Evolutionary conservation across 1,140 invertebrate species (phyloP).

Genomic region (Calosoma granatense): DNA sequence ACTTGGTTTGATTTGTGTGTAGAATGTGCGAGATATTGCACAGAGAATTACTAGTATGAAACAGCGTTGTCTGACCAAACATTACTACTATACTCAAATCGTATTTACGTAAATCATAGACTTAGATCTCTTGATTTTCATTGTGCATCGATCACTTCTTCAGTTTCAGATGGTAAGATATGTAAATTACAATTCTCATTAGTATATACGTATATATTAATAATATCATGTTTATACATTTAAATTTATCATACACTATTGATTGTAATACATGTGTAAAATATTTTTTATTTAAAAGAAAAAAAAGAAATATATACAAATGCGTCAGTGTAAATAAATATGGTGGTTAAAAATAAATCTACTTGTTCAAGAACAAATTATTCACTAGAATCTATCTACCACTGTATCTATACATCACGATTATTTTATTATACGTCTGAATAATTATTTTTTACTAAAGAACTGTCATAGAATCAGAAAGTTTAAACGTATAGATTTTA

Average conservation of each 20-base stretch:
- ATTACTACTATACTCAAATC: neutral
- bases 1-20: neutral
- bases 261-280: conserved; percentile 1
- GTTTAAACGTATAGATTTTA: too few relatives aligned
- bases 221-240: neutral
- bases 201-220: too few relatives aligned
- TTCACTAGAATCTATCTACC: too few relatives aligned
- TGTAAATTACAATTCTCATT: neutral
- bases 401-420: too few relatives aligned
- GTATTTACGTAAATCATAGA: too few relatives aligned
- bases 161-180: neutral
- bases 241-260: conserved; percentile 1
- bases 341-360: neutral
- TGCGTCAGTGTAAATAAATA: conserved; percentile 6
- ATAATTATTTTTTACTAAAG: too few relatives aligned
- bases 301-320: conserved; percentile 1
- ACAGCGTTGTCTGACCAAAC: neutral
- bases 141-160: neutral
- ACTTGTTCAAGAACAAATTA: too few relatives aligned
- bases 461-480: too few relatives aligned
- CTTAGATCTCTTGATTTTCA: too few relatives aligned
- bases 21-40: neutral
- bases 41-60: neutral
- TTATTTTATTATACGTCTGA: too few relatives aligned
- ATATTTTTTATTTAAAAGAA: neutral